Conservation (phyloP, 1,140 invertebrate species). For the Aphis gossypii region DNA sequence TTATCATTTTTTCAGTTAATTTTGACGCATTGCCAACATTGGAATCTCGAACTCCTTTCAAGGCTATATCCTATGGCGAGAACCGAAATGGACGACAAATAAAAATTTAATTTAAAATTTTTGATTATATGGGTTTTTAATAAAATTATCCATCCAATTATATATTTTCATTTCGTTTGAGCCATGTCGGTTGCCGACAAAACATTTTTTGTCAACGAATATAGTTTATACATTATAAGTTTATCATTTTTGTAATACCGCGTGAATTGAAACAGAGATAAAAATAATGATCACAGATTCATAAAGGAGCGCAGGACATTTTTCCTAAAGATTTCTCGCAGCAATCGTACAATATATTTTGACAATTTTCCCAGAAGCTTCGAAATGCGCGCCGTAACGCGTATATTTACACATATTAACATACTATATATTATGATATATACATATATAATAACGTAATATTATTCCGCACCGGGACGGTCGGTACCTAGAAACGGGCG, state of each 20-base stretch:
- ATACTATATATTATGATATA: not conserved
- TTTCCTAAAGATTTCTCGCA: not conserved
- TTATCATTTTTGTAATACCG: not conserved
- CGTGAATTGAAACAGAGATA: not conserved
- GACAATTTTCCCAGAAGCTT: not conserved
- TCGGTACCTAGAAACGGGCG: not conserved
- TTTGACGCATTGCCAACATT: constrained; percentile 40
- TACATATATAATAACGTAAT: not conserved
- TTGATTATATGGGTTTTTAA: too few relatives aligned
- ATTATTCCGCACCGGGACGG: not conserved
- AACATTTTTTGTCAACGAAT: not conserved
- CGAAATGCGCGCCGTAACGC: not conserved
- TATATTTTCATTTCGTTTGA: too few relatives aligned
- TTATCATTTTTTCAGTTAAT: constrained; percentile 58
- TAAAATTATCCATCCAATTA: not conserved
- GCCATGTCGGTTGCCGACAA: not conserved
- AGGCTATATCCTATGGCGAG: not conserved
- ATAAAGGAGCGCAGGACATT: not conserved
- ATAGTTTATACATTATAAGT: not conserved
- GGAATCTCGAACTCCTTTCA: not conserved
- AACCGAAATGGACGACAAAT: not conserved
- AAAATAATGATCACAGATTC: not conserved
- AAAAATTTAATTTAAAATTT: not conserved
- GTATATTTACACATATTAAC: not conserved
- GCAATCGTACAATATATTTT: not conserved